Percentiles rank a stretch among this genome's conserved stretches.
Evolutionary conservation across 2,888 invertebrate genomes (phyloP).

Genomic region (Corbicula japonica): DNA sequence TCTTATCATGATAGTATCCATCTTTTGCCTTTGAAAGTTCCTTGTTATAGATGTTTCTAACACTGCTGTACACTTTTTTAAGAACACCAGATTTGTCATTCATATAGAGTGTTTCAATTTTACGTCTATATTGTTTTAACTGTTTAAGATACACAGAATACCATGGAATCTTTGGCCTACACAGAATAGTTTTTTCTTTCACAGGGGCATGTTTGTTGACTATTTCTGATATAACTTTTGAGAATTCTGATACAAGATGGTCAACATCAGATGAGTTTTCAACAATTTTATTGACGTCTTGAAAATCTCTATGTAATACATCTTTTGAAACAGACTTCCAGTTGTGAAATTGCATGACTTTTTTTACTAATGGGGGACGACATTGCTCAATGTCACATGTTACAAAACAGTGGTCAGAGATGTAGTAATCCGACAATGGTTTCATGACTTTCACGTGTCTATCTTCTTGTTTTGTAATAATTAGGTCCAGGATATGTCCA

Average conservation of each 20-base stretch:
- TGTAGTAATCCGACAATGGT: slow-evolving; percentile 21
- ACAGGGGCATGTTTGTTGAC: slow-evolving; percentile 37
- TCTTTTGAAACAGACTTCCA: slow-evolving; percentile 44
- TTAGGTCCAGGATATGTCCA: slow-evolving; percentile 5
- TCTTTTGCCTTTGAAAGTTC: slow-evolving; percentile 26
- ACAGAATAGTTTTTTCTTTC: slow-evolving; percentile 42
- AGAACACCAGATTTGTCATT: slow-evolving; percentile 31
- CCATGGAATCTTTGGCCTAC: slow-evolving; percentile 42
- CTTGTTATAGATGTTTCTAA: slow-evolving; percentile 29
- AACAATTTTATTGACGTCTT: slow-evolving; percentile 17
- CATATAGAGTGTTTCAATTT: slow-evolving; percentile 43
- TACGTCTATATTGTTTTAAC: slow-evolving; percentile 33
- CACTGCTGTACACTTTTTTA: slow-evolving; percentile 24
- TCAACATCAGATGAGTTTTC: slow-evolving; percentile 16
- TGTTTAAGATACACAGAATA: slow-evolving; percentile 38
- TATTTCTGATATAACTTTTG: slow-evolving; percentile 26
- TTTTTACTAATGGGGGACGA: slow-evolving; percentile 33
- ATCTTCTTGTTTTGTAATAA: slow-evolving; percentile 14
- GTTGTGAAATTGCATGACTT: slow-evolving; percentile 23
- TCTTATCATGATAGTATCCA: slow-evolving; percentile 28
- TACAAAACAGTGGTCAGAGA: slow-evolving; percentile 45
- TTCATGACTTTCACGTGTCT: slow-evolving; percentile 13
- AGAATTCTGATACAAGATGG: slow-evolving; percentile 39
- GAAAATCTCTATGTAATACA: slow-evolving; percentile 14
- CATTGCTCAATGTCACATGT: slow-evolving; percentile 36